Evolutionary conservation across 1,140 invertebrate species (phyloP).

Genomic region (Chironomus striatipennis): DNA sequence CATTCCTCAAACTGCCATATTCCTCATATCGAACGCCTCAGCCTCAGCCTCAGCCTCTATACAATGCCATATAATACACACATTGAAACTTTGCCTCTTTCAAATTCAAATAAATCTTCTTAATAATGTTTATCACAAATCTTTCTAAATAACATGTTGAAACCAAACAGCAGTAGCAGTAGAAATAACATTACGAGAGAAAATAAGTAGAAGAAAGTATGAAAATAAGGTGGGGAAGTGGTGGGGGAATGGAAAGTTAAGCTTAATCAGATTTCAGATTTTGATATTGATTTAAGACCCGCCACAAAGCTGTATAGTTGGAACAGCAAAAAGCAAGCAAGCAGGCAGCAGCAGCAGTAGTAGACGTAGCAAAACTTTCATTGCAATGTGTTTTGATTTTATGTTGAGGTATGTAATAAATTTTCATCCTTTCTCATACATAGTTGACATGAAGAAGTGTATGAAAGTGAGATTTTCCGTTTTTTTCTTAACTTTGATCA

Average conservation of each 20-base stretch:
- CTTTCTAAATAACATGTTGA: conserved; percentile 15
- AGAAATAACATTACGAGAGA: background rate
- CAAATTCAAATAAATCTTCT: conserved; percentile 17
- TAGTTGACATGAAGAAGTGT: background rate
- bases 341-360: background rate
- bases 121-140: conserved; percentile 22
- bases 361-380: background rate
- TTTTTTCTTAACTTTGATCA: background rate
- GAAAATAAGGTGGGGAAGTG: background rate
- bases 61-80: background rate
- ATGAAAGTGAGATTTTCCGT: background rate
- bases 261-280: conserved; percentile 19
- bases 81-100: background rate
- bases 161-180: background rate
- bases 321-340: background rate
- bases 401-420: conserved; percentile 14
- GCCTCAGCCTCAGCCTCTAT: too few species aligned
- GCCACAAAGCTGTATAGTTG: background rate
- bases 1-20: background rate
- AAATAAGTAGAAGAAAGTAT: too few species aligned
- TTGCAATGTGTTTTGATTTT: conserved; percentile 14
- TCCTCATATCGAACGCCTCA: background rate
- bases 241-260: background rate
- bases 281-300: conserved; percentile 17
- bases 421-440: background rate